Evolutionary conservation across 2,888 invertebrate genomes (phyloP).

Genomic region (Dione juno): DNA sequence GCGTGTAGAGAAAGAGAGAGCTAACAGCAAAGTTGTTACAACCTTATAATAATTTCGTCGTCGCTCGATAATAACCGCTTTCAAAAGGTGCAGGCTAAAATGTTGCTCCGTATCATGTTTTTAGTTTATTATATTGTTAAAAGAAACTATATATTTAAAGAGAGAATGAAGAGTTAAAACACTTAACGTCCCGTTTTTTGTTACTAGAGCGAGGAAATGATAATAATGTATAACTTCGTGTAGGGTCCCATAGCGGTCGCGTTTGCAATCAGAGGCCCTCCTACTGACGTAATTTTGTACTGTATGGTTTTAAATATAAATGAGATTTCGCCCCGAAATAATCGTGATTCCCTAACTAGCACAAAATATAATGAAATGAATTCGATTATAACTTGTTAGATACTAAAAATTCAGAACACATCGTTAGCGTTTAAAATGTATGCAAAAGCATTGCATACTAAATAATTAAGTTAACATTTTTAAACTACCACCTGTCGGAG

Average conservation of each 20-base stretch:
- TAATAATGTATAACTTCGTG: no score
- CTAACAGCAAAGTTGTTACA: constrained; percentile 4
- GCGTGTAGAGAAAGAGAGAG: not conserved
- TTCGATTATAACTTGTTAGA: not conserved
- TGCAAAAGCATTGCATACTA: constrained; percentile 14
- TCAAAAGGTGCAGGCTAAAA: no score
- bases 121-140: no score
- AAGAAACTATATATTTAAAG: no score
- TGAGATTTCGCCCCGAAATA: not conserved
- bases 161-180: no score
- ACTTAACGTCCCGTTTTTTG: no score
- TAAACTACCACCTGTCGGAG: constrained; percentile 11
- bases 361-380: not conserved
- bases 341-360: not conserved
- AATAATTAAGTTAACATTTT: constrained; percentile 19
- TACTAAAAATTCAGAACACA: constrained; percentile 7
- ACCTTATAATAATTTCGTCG: not conserved
- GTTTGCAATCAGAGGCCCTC: no score
- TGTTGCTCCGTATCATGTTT: no score
- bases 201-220: no score
- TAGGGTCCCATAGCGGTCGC: no score
- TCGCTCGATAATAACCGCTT: not conserved
- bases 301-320: no score
- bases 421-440: constrained; percentile 13
- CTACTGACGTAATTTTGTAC: no score